Evolutionary conservation across 1,140 invertebrate genomes (phyloP).

Genomic region (Anagrus nilaparvatae): DNA sequence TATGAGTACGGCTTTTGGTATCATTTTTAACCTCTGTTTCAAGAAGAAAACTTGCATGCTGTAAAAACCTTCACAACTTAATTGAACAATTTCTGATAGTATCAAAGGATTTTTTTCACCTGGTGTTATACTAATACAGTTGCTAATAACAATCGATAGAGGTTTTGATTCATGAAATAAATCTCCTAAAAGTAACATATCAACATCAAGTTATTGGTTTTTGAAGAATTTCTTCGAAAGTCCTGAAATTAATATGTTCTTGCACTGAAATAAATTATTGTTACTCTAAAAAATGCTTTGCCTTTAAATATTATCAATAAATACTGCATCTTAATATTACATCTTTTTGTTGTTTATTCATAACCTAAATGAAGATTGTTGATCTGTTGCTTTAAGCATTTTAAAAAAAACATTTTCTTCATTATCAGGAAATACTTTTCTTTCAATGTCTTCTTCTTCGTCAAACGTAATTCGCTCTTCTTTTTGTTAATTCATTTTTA

Average conservation of each 20-base stretch:
- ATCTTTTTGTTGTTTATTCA: conserved; percentile 53
- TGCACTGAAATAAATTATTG: conserved; percentile 20
- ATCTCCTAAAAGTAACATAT: conserved; percentile 83
- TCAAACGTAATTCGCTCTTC: too few relatives aligned
- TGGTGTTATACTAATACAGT: conserved; percentile 50
- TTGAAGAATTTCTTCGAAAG: conserved; percentile 93
- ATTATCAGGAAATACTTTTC: not conserved
- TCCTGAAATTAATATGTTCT: conserved; percentile 78
- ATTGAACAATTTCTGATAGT: conserved; percentile 71
- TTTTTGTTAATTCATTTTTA: too few relatives aligned
- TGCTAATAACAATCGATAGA: conserved; percentile 59
- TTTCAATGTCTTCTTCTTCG: not conserved
- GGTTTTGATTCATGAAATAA: conserved; percentile 84
- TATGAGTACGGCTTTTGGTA: conserved; percentile 54
- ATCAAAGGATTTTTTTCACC: conserved; percentile 49
- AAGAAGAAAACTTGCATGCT: conserved; percentile 48
- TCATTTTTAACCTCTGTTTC: conserved; percentile 43
- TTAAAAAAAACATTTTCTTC: conserved; percentile 62
- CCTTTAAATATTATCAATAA: not conserved
- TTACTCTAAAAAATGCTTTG: too few relatives aligned
- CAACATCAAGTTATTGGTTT: conserved; percentile 73
- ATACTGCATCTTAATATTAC: too few relatives aligned
- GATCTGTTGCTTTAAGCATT: conserved; percentile 89
- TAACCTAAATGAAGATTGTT: conserved; percentile 94
- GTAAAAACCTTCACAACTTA: conserved; percentile 74